phyloP scores from a whole-genome alignment of 1,140 invertebrate species.

The Lucilia sericata region DNA sequence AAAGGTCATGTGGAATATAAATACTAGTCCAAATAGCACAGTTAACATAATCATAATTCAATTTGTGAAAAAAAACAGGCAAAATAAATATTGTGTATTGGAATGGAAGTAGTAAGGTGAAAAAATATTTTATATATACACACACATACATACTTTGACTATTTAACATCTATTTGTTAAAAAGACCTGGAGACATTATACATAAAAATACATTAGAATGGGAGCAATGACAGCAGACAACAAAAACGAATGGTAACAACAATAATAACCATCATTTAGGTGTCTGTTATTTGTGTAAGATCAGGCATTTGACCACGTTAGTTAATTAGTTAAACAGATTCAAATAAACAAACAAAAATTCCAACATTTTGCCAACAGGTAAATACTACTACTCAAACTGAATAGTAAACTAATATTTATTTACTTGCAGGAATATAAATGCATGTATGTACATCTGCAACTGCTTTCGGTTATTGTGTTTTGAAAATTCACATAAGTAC shows the following conservation, averaged over 20 bases:
- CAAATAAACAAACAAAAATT: neutral
- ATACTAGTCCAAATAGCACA: neutral
- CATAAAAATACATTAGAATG: neutral
- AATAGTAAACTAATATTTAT: neutral
- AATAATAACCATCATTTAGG: neutral
- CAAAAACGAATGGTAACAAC: neutral
- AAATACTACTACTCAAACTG: neutral
- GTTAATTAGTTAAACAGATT: slow-evolving; percentile 19
- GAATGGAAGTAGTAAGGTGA: neutral
- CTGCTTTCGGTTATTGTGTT: too few relatives aligned
- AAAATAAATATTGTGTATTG: neutral
- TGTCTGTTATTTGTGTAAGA: neutral
- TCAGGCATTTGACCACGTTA: neutral
- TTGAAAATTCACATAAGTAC: too few relatives aligned
- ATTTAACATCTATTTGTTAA: neutral
- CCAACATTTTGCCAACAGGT: neutral
- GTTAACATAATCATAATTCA: slow-evolving; percentile 24
- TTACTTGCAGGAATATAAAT: too few relatives aligned
- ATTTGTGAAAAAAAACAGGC: neutral
- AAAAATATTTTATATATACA: too few relatives aligned
- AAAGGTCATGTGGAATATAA: neutral
- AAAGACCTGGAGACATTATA: neutral
- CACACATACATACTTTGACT: neutral
- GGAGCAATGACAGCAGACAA: neutral
- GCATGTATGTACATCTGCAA: too few relatives aligned